Percentiles rank a stretch among this genome's conserved stretches.
phyloP scores from a whole-genome alignment of 1,140 invertebrate genomes.

The Neocloeon triangulifer region DNA sequence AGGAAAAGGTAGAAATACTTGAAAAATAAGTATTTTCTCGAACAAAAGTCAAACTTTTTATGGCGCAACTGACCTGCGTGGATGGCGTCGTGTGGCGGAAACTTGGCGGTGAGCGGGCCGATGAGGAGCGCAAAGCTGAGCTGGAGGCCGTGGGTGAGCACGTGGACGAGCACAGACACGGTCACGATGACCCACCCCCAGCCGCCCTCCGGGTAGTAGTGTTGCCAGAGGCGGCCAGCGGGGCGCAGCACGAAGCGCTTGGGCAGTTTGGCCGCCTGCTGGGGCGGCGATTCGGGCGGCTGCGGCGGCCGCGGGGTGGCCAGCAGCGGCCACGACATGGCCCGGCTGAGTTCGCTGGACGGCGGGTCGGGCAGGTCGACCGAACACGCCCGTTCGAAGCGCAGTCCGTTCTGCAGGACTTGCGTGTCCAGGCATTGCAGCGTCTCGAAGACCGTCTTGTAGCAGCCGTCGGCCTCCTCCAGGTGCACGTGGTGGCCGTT shows the following conservation, averaged over 20 bases:
- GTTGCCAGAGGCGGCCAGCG: constrained; percentile 19
- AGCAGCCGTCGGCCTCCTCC: too few relatives aligned
- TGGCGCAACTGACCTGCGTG: constrained; percentile 16
- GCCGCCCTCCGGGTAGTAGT: constrained; percentile 57
- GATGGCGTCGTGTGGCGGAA: constrained; percentile 13
- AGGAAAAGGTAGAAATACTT: too few relatives aligned
- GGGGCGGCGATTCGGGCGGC: not conserved
- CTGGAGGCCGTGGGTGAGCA: constrained; percentile 39
- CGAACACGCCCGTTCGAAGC: too few relatives aligned
- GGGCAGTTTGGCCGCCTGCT: not conserved
- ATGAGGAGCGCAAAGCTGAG: constrained; percentile 23
- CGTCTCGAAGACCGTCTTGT: too few relatives aligned
- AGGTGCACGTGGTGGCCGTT: too few relatives aligned
- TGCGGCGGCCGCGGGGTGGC: not conserved
- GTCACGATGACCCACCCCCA: constrained; percentile 57
- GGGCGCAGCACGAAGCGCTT: constrained; percentile 10
- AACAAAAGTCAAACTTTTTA: too few relatives aligned
- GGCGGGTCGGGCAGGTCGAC: too few relatives aligned
- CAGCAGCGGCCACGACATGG: not conserved
- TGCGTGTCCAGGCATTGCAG: too few relatives aligned
- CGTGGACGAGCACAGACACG: constrained; percentile 36
- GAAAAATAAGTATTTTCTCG: too few relatives aligned
- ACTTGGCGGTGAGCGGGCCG: constrained; percentile 13
- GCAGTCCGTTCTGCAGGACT: too few relatives aligned
- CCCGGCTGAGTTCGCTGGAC: not conserved